phyloP scores from a whole-genome alignment of 1,140 invertebrate genomes.

The Ditylenchus dipsaci region DNA sequence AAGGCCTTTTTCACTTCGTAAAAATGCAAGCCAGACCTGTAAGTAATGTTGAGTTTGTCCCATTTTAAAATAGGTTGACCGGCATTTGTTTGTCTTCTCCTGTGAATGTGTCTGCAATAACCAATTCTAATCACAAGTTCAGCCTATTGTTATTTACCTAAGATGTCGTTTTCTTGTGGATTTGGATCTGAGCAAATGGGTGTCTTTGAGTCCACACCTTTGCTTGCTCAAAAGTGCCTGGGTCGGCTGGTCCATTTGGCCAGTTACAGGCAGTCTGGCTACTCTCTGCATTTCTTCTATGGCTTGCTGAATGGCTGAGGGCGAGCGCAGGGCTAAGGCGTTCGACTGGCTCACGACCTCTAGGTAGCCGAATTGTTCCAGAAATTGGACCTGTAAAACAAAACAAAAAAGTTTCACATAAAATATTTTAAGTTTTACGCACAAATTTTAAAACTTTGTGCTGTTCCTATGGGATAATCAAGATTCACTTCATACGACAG shows the following conservation, averaged over 20 bases:
- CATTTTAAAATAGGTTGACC: not conserved
- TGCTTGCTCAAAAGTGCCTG: not conserved
- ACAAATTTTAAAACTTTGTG: too few species aligned
- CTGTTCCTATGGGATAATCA: too few species aligned
- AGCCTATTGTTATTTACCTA: not conserved
- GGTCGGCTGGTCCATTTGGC: constrained; percentile 1
- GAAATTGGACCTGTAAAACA: not conserved
- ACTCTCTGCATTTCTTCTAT: not conserved
- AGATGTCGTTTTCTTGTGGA: not conserved
- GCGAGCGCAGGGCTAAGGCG: not conserved
- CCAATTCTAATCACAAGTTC: not conserved
- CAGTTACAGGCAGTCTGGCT: not conserved
- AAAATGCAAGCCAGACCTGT: not conserved
- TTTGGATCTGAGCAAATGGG: not conserved
- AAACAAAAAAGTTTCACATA: too few species aligned
- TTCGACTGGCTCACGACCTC: constrained; percentile 1
- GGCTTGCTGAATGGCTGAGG: not conserved
- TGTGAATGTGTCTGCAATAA: not conserved
- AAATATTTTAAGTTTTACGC: too few species aligned
- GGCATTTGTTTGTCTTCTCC: too few species aligned
- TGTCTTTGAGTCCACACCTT: not conserved
- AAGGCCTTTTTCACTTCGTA: not conserved
- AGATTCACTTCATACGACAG: too few species aligned
- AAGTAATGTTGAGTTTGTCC: not conserved
- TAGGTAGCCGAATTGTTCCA: not conserved